A percentile compares a stretch with the other conserved stretches of the same genome.
phyloP scores from a whole-genome alignment of 2,113 vertebrate species.

The Strigops habroptila region DNA sequence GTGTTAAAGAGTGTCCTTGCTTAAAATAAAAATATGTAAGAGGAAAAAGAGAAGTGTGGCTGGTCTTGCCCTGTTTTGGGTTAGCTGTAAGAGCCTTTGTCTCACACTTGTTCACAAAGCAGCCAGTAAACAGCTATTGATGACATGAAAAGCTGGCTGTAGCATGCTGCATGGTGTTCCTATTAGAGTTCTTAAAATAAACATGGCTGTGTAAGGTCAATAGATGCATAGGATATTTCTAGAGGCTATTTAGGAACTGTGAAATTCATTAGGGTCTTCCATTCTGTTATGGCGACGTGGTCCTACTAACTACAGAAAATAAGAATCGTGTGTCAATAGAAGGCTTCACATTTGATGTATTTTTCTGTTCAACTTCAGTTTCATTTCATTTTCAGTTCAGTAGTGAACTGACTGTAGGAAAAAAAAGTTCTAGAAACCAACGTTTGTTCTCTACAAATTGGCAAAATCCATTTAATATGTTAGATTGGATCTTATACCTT shows the following conservation, averaged over 20 bases:
- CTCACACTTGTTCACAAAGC: not conserved
- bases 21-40: not conserved
- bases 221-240: not conserved
- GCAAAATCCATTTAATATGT: not conserved
- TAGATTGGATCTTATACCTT: not conserved
- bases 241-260: not conserved
- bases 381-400: not conserved
- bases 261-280: not conserved
- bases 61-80: not conserved
- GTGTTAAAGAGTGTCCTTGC: not conserved
- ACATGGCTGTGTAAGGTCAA: not conserved
- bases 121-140: not conserved
- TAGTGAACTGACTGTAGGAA: not conserved
- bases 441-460: not conserved
- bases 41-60: not conserved
- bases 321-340: fast-evolving
- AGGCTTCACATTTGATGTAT: not conserved
- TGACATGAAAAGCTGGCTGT: not conserved
- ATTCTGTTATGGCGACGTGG: not conserved
- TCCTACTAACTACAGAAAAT: not conserved
- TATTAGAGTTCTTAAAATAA: not conserved
- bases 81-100: not conserved
- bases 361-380: not conserved
- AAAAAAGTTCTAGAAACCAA: not conserved
- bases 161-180: not conserved